Conservation (phyloP, 2,797 vertebrate species). For the Poeciliopsis turneri region DNA sequence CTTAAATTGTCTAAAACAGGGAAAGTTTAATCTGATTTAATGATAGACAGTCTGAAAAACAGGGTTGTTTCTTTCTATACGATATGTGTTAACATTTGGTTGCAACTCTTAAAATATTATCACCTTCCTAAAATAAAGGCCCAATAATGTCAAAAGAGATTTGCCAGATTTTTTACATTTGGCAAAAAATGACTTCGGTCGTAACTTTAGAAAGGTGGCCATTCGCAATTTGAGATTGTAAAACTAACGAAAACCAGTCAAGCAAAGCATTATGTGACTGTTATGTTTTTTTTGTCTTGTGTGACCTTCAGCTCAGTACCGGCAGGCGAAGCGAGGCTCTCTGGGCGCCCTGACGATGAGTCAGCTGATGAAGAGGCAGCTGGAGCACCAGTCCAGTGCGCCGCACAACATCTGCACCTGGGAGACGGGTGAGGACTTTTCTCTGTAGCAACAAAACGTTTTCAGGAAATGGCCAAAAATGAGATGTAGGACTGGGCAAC, state of each 20-base stretch:
- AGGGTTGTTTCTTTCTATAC: neutral
- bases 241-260: neutral
- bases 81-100: neutral
- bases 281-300: constrained; percentile 14
- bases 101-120: neutral
- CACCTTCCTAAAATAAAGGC: too few relatives aligned
- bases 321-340: constrained; percentile 97
- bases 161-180: too few relatives aligned
- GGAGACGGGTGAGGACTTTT: constrained; percentile 90
- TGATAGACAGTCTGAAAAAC: neutral
- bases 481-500: neutral
- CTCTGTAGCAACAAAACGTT: neutral
- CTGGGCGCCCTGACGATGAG: constrained; percentile 97
- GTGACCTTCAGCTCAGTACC: constrained; percentile 91
- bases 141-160: too few relatives aligned
- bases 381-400: constrained; percentile 97
- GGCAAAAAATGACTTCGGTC: too few relatives aligned
- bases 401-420: constrained; percentile 98
- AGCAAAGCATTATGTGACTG: neutral
- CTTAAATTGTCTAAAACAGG: neutral
- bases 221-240: neutral
- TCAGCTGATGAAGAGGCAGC: constrained; percentile 98
- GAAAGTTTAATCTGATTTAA: neutral
- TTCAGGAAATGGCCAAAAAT: neutral
- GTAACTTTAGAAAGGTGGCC: too few relatives aligned